A percentile compares a stretch with the other conserved stretches of the same genome.
phyloP scores from a whole-genome alignment of 1,140 invertebrate genomes.

The Helicorthomorpha holstii region DNA sequence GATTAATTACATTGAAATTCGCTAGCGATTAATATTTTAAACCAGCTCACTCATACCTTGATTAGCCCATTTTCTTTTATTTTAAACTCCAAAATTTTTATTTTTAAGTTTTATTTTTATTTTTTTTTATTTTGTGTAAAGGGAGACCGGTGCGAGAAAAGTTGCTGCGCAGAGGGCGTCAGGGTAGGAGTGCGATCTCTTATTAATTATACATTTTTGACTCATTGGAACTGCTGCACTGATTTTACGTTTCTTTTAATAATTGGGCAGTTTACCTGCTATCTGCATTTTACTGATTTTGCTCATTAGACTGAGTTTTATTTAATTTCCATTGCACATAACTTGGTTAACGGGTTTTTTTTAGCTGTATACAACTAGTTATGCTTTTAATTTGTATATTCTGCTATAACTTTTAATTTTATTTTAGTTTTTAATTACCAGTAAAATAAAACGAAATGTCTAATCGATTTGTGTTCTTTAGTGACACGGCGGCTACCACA shows the following conservation, averaged over 20 bases:
- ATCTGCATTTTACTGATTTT: no score
- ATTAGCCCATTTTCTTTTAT: not conserved
- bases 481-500: conserved; percentile 23
- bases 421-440: not conserved
- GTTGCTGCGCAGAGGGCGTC: not conserved
- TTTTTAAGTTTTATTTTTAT: not conserved
- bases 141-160: not conserved
- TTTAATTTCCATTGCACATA: no score
- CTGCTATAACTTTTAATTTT: no score
- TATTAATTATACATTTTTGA: no score
- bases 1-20: no score
- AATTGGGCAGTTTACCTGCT: no score
- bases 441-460: not conserved
- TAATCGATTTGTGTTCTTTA: conserved; percentile 12
- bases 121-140: not conserved
- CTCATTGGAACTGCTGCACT: no score
- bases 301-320: no score
- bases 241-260: no score
- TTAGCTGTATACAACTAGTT: not conserved
- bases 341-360: no score
- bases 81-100: not conserved
- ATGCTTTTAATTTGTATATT: not conserved
- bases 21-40: no score
- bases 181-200: not conserved
- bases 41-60: not conserved